Percentiles rank a stretch among this genome's conserved stretches.
Evolutionary conservation across 2,888 invertebrate species (phyloP).

Genomic region (Julus scanicus): DNA sequence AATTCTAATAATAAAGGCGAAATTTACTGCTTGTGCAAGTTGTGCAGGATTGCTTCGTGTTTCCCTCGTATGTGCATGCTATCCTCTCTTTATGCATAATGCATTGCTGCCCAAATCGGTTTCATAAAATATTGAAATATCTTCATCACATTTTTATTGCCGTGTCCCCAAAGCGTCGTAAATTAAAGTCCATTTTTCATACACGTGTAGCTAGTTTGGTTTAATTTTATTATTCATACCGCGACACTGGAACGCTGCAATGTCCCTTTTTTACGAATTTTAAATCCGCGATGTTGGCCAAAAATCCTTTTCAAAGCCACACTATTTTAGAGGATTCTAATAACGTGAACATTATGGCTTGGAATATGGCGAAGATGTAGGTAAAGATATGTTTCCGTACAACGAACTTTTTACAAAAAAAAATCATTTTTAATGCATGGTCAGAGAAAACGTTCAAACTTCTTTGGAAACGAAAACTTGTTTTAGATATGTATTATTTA

Average conservation of each 20-base stretch:
- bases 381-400: background rate
- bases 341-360: background rate
- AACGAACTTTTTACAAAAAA: background rate
- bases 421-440: background rate
- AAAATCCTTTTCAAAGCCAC: conserved; percentile 5
- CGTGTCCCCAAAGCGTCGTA: background rate
- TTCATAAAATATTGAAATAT: conserved; percentile 33
- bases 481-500: no score
- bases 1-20: background rate
- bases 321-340: background rate
- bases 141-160: conserved; percentile 33
- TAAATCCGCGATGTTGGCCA: background rate
- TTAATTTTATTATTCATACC: conserved; percentile 6
- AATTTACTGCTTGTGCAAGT: background rate
- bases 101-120: conserved; percentile 33
- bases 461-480: background rate
- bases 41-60: background rate
- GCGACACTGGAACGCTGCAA: background rate
- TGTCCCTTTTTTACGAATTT: conserved; percentile 25
- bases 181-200: conserved; percentile 16
- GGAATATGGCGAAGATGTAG: background rate
- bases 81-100: conserved; percentile 24
- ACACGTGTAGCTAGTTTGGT: background rate
- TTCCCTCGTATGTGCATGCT: background rate
- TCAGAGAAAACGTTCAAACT: background rate